Evolutionary conservation across 2,797 vertebrate genomes (phyloP).

Genomic region (Neostethus bicornis): DNA sequence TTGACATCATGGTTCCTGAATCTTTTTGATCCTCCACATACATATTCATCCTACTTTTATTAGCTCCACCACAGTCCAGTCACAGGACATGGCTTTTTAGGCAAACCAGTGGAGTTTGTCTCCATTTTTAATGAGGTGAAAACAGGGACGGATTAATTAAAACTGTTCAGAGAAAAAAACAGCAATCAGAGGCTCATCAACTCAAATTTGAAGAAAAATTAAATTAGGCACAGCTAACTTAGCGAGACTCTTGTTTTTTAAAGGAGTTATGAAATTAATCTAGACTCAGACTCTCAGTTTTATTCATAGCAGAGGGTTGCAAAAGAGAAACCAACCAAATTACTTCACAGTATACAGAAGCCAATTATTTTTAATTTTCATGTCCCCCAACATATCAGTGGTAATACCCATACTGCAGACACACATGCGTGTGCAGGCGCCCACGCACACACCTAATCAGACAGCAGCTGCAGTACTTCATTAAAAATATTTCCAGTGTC

Average conservation of each 20-base stretch:
- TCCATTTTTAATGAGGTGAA: slow-evolving; percentile 4
- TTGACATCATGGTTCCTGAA: slow-evolving; percentile 16
- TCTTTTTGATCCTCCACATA: slow-evolving; percentile 13
- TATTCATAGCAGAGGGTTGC: slow-evolving; percentile 54
- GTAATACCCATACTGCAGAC: slow-evolving; percentile 12
- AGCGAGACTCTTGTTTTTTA: slow-evolving; percentile 42
- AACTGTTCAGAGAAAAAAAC: slow-evolving; percentile 18
- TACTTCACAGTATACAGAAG: slow-evolving; percentile 56
- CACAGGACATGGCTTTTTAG: slow-evolving; percentile 1
- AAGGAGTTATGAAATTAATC: slow-evolving; percentile 47
- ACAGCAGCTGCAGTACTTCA: slow-evolving; percentile 51
- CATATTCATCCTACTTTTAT: slow-evolving; percentile 20
- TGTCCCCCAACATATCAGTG: slow-evolving; percentile 49
- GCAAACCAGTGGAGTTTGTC: slow-evolving; percentile 6
- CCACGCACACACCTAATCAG: slow-evolving; percentile 46
- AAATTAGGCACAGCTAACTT: slow-evolving; percentile 44
- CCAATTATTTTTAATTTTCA: slow-evolving; percentile 58
- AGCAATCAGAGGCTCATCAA: slow-evolving; percentile 23
- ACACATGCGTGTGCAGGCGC: slow-evolving; percentile 26
- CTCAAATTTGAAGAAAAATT: slow-evolving; percentile 32
- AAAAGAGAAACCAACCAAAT: slow-evolving; percentile 53
- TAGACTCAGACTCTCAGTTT: slow-evolving; percentile 38
- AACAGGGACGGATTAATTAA: slow-evolving; percentile 14
- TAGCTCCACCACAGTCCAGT: slow-evolving; percentile 7
- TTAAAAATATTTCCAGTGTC: slow-evolving; percentile 43